Conservation (phyloP, 2,797 vertebrate genomes). For the Myotis findleyi region DNA sequence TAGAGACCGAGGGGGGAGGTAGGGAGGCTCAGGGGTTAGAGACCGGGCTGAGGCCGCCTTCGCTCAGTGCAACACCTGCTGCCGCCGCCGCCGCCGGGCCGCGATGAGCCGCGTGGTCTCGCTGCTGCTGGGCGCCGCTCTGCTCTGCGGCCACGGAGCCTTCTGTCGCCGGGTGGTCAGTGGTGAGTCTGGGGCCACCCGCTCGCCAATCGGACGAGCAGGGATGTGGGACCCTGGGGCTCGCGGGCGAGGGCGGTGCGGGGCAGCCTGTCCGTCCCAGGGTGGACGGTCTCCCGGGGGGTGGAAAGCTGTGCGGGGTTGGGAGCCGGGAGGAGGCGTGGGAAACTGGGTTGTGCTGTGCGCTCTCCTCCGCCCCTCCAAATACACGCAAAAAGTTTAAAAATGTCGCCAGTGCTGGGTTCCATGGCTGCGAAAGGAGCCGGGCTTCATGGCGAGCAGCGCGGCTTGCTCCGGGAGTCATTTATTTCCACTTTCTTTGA, state of each 20-base stretch:
- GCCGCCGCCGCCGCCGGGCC: slow-evolving; percentile 23
- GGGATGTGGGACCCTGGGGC: not conserved
- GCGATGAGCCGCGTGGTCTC: slow-evolving; percentile 63
- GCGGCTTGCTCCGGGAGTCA: not conserved
- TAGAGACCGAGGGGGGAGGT: not conserved
- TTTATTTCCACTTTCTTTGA: slow-evolving; percentile 25
- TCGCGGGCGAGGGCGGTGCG: rapidly evolving
- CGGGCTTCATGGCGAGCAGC: not conserved
- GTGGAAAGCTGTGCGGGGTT: not conserved
- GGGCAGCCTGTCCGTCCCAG: not conserved
- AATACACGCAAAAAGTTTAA: slow-evolving; percentile 31
- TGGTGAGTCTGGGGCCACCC: slow-evolving; percentile 81
- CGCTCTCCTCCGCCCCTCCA: too few relatives aligned
- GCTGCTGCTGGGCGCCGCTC: slow-evolving; percentile 74
- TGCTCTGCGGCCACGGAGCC: slow-evolving; percentile 80
- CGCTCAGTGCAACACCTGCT: slow-evolving; percentile 57
- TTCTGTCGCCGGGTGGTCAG: slow-evolving; percentile 85
- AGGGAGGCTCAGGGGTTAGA: not conserved
- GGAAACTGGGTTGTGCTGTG: not conserved
- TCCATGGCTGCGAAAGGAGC: not conserved
- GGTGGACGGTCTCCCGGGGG: rapidly evolving
- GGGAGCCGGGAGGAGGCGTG: rapidly evolving
- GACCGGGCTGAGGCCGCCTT: not conserved
- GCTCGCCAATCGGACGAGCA: rapidly evolving
- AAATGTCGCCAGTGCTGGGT: not conserved